Base-by-base conservation (phyloP, 2,797 vertebrate species). In the Avahi laniger region DNA sequence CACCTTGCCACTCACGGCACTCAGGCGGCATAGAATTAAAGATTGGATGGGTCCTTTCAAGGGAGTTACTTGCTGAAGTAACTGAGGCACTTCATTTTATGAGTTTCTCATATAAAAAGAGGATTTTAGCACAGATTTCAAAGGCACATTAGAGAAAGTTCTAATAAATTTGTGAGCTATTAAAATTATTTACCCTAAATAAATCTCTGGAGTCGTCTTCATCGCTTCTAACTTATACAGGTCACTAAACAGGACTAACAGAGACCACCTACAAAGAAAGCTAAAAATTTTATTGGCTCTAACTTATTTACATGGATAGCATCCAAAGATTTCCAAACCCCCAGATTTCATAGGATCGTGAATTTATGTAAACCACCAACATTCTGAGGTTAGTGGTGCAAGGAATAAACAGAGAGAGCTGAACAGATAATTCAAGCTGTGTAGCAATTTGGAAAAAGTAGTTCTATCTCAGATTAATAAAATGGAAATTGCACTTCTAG, bases 381-480 rank as follows among this genome's bases (percentile, higher is more conserved):
- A 91, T 97, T 97, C 88, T 93, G 95, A 96, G 93, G 96, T 97
- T 97, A 97, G 93, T 94, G 96, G 96, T 97, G 94, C 97, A 98
- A 97, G 82, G 90, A 97, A 96, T 95, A 95, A 96, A 95, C 96
- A 97, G 89, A 94, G 89, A 91, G 82, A 95, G 79, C 89, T 83
- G 48, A 95, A 94, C 73, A 90, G 90, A 97, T 97, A 70, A 96
- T 97, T 98, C 97, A 97, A 97, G 95, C 98, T 97, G 96, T 97
- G 96, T 61, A 94, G 97, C 96, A 97, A 98, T 98, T 98, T 97
- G 84, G 92, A 91, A 97, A 95, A 96, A 95, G 78, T 93, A 94
- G 86, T 93, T 97, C 93, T 96, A 79, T 97, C 96, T 98, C 97
- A 93, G 97, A 97, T 97, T 98, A 98, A 98, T 98, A 98, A 97